These are phyloP conservation scores for Lasioglossum vierecki DNA, from an alignment of 2,888 invertebrate genomes.

Conservation along the genomic window DNA sequence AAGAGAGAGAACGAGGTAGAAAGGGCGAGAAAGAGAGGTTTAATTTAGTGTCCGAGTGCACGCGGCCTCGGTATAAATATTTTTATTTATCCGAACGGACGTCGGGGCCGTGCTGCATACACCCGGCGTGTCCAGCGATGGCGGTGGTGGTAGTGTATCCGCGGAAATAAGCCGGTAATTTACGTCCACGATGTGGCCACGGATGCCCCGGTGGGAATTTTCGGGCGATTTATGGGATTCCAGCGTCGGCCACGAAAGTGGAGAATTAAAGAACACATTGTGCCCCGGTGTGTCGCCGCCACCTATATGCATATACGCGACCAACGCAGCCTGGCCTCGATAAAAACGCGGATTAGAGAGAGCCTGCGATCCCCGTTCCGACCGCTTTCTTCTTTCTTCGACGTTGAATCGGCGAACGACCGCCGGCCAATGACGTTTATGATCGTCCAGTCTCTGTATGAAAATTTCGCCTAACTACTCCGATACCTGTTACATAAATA, in stretches of 20 bases:
- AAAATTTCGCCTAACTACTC: background rate
- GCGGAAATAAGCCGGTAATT: slow-evolving; percentile 80
- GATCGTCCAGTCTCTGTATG: background rate
- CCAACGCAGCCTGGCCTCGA: slow-evolving; percentile 54
- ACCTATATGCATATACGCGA: slow-evolving; percentile 6
- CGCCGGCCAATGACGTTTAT: slow-evolving; percentile 4
- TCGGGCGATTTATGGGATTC: slow-evolving; percentile 79
- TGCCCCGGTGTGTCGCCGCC: slow-evolving; percentile 53
- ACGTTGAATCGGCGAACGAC: background rate
- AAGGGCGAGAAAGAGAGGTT: slow-evolving; percentile 52
- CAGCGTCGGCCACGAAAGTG: slow-evolving; percentile 69
- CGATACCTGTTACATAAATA: background rate
- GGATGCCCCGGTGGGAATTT: slow-evolving; percentile 75
- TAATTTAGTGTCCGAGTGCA: slow-evolving; percentile 80
- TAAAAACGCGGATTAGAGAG: slow-evolving; percentile 75
- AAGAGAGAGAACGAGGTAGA: background rate
- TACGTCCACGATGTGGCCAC: slow-evolving; percentile 72
- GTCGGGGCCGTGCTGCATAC: slow-evolving; percentile 36
- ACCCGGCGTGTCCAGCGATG: slow-evolving; percentile 29
- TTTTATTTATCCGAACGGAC: slow-evolving; percentile 78
- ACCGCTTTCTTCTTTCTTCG: slow-evolving; percentile 6
- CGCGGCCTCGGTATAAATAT: slow-evolving; percentile 79
- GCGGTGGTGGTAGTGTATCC: slow-evolving; percentile 58
- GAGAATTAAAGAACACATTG: slow-evolving; percentile 79
- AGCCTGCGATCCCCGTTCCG: background rate